Conservation (phyloP, 2,797 vertebrate species). For the Rhyacichthys aspro region DNA sequence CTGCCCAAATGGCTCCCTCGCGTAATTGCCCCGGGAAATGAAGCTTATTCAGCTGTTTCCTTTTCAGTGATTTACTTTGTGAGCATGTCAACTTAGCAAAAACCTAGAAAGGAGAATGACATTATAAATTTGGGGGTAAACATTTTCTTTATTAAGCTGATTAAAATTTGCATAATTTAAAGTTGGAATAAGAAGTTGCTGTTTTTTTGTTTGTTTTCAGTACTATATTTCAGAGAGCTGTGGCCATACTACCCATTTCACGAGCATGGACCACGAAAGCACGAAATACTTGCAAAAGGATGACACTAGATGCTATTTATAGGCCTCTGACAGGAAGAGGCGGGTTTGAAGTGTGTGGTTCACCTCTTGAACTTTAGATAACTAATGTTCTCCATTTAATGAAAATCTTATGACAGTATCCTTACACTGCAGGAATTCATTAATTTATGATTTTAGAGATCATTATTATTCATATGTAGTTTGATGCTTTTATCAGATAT, state of each 20-base stretch:
- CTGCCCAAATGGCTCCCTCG: constrained; percentile 24
- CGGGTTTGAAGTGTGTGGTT: too few relatives aligned
- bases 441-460: background rate
- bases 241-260: too few relatives aligned
- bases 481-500: constrained; percentile 50
- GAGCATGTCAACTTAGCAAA: constrained; percentile 17
- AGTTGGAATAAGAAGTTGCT: background rate
- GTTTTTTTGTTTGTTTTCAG: background rate
- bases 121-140: constrained; percentile 5
- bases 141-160: background rate
- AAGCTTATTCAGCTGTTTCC: constrained; percentile 37
- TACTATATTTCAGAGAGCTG: too few relatives aligned
- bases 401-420: background rate
- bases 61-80: constrained; percentile 16
- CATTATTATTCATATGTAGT: constrained; percentile 52
- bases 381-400: too few relatives aligned
- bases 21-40: constrained; percentile 29
- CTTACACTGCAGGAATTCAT: background rate
- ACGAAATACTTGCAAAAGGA: too few relatives aligned
- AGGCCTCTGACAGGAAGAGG: too few relatives aligned
- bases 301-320: too few relatives aligned
- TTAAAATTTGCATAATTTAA: constrained; percentile 7
- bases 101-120: constrained; percentile 21
- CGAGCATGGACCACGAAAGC: too few relatives aligned
- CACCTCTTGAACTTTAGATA: too few relatives aligned